phyloP scores from a whole-genome alignment of 2,797 vertebrate genomes.

The Pseudomugil gertrudae region DNA sequence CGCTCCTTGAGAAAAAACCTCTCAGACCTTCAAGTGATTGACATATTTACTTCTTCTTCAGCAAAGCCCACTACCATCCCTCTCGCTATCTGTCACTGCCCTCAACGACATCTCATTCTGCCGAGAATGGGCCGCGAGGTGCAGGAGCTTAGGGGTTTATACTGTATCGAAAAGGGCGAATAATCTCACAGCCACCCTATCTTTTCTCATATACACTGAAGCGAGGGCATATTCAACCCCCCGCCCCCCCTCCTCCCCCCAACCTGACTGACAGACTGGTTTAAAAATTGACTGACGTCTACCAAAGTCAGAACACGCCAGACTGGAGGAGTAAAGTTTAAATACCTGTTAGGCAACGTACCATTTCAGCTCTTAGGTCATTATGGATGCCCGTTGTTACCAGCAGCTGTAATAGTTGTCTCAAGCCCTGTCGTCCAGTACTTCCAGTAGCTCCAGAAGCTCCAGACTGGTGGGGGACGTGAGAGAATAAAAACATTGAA shows the following conservation, averaged over 20 bases:
- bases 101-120: conserved; percentile 58
- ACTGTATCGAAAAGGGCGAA: conserved; percentile 55
- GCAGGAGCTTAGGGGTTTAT: conserved; percentile 68
- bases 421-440: conserved; percentile 23
- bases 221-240: conserved; percentile 28
- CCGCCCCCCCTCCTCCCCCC: not conserved
- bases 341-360: conserved; percentile 36
- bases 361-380: conserved; percentile 39
- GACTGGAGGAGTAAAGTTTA: conserved; percentile 38
- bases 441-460: no score
- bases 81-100: conserved; percentile 42
- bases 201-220: conserved; percentile 52
- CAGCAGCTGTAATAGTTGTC: conserved; percentile 59
- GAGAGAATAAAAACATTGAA: no score
- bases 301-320: conserved; percentile 58
- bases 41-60: conserved; percentile 55
- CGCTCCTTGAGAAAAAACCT: conserved; percentile 32
- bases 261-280: conserved; percentile 37
- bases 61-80: conserved; percentile 49
- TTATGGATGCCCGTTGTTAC: conserved; percentile 28
- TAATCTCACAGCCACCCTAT: conserved; percentile 60
- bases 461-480: conserved; percentile 16
- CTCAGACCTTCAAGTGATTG: conserved; percentile 48
- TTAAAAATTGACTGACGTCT: conserved; percentile 46
- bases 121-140: conserved; percentile 51